These are phyloP conservation scores for Oscheius onirici DNA, from an alignment of 2,888 invertebrate species.

Conservation along the genomic window DNA sequence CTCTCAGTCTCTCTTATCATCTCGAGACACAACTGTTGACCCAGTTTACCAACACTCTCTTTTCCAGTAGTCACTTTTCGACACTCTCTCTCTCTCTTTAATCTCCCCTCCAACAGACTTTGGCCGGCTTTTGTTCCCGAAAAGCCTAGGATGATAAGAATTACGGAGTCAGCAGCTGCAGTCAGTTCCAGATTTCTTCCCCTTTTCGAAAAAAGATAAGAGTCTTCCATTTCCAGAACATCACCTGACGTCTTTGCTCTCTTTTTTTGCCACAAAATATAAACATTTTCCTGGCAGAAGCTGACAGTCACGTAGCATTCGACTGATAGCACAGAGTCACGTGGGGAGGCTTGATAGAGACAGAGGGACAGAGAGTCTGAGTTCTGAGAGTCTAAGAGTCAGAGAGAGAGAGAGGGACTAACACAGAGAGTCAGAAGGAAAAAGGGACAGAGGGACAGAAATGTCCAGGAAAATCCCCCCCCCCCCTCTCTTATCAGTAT, in stretches of 20 bases:
- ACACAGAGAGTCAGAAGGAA: no score
- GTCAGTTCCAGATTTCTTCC: not conserved
- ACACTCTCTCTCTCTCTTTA: not conserved
- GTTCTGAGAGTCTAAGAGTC: no score
- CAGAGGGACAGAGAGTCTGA: no score
- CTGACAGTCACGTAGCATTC: not conserved
- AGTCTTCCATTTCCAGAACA: not conserved
- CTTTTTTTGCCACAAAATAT: not conserved
- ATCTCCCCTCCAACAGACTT: not conserved
- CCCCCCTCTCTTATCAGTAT: no score
- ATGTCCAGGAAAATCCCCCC: no score
- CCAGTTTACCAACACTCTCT: not conserved
- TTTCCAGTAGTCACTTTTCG: not conserved
- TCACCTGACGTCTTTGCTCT: no score
- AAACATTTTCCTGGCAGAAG: not conserved
- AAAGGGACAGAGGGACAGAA: no score
- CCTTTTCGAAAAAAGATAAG: not conserved
- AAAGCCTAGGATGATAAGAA: not conserved
- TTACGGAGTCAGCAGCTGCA: not conserved
- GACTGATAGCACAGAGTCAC: no score
- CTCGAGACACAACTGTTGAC: constrained; percentile 20
- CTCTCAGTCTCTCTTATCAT: constrained; percentile 23
- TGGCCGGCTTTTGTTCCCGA: not conserved
- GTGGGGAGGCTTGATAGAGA: no score
- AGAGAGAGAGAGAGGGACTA: no score